Evolutionary conservation across 2,888 invertebrate genomes (phyloP).

Genomic region (Pristionchus exspectatus): DNA sequence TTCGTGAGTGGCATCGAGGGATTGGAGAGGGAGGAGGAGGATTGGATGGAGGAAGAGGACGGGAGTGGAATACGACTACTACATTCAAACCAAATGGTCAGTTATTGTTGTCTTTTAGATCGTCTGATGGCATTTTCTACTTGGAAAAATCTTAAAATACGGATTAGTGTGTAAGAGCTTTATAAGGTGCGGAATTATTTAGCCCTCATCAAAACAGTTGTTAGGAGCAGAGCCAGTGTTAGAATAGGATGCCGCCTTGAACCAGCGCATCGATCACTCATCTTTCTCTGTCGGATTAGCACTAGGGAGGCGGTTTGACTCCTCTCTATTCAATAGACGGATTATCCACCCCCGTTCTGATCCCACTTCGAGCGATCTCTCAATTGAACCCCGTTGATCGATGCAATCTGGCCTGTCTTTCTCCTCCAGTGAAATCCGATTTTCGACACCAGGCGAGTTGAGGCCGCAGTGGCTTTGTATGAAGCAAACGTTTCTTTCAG

Average conservation of each 20-base stretch:
- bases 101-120: background rate
- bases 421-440: background rate
- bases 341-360: constrained; percentile 30
- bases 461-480: background rate
- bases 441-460: background rate
- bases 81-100: constrained; percentile 41
- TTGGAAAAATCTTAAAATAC: too few species aligned
- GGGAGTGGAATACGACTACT: constrained; percentile 19
- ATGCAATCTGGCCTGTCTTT: background rate
- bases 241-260: background rate
- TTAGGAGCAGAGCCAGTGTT: background rate
- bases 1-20: constrained; percentile 27
- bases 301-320: constrained; percentile 20
- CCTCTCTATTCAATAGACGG: background rate
- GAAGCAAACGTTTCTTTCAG: background rate
- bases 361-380: background rate
- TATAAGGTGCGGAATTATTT: background rate
- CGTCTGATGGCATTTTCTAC: too few species aligned
- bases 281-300: background rate
- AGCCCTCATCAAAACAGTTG: background rate
- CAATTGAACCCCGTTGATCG: background rate
- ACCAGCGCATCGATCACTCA: background rate
- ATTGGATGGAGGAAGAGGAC: constrained; percentile 33
- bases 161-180: background rate
- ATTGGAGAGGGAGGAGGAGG: constrained; percentile 20